Evolutionary conservation across 2,113 vertebrate genomes (phyloP).

Genomic region (Oncorhynchus masou): DNA sequence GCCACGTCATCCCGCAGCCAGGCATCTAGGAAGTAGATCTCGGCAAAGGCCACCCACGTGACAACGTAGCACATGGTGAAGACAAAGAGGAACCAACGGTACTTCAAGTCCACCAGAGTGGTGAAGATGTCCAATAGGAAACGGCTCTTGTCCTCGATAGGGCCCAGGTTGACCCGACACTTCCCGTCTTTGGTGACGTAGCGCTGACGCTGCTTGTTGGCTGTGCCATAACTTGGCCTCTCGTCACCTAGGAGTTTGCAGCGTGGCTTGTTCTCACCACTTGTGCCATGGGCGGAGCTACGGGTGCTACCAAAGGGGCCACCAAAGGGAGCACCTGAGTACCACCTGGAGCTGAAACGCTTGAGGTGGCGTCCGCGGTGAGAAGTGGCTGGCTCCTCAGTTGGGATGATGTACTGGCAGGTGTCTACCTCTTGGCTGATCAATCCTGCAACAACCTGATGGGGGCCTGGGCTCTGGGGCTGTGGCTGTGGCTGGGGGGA

Average conservation of each 20-base stretch:
- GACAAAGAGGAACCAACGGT: constrained; percentile 82
- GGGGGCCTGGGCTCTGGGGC: constrained; percentile 7
- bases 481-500: not conserved
- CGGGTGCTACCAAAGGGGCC: constrained; percentile 23
- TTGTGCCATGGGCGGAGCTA: not conserved
- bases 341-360: constrained; percentile 61
- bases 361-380: constrained; percentile 45
- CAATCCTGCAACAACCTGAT: not conserved
- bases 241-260: constrained; percentile 78
- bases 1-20: constrained; percentile 72
- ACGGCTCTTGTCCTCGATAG: constrained; percentile 77
- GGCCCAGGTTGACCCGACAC: constrained; percentile 81
- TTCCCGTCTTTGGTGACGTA: constrained; percentile 83
- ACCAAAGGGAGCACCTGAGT: constrained; percentile 37
- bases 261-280: constrained; percentile 47
- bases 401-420: constrained; percentile 2
- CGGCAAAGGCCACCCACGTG: constrained; percentile 79
- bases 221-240: constrained; percentile 15
- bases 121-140: constrained; percentile 85
- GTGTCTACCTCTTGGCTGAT: not conserved
- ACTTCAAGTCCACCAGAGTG: constrained; percentile 83
- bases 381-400: constrained; percentile 18
- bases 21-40: constrained; percentile 76
- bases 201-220: constrained; percentile 73
- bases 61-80: constrained; percentile 81